A percentile compares a stretch with the other conserved stretches of the same genome.
These are phyloP conservation scores for Huso huso DNA, from an alignment of 2,797 vertebrate species.

Conservation along the genomic window DNA sequence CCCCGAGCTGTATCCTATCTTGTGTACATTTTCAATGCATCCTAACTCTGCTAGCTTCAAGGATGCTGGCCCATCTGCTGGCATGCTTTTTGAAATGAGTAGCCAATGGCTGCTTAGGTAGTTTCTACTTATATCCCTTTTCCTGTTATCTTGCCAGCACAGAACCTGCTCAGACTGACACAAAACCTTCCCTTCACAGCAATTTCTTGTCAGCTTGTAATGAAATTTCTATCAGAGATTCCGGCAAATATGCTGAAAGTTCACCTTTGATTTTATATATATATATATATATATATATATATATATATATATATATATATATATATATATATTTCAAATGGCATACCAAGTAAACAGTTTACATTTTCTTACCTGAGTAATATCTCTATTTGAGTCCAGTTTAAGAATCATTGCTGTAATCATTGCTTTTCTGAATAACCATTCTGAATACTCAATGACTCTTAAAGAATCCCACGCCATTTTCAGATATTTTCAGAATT, in stretches of 20 bases:
- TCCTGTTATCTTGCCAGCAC: background rate
- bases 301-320: too few relatives aligned
- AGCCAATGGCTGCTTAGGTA: background rate
- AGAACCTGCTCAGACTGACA: constrained; percentile 1
- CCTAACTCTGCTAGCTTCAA: background rate
- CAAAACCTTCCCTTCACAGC: background rate
- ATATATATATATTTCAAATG: too few relatives aligned
- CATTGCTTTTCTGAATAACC: too few relatives aligned
- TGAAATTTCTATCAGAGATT: background rate
- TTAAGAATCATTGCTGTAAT: too few relatives aligned
- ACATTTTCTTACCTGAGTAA: too few relatives aligned
- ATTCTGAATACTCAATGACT: too few relatives aligned
- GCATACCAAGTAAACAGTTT: too few relatives aligned
- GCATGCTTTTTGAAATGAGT: background rate
- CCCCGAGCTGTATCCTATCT: background rate
- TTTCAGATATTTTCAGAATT: too few relatives aligned
- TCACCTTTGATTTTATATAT: background rate
- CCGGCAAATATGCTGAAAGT: background rate
- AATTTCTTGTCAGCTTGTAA: constrained; percentile 4
- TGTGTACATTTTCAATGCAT: background rate
- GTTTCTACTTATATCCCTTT: background rate
- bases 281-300: too few relatives aligned
- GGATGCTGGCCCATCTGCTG: background rate
- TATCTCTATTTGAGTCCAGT: too few relatives aligned
- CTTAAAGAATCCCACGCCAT: too few relatives aligned